Conservation (phyloP, 2,888 invertebrate species). For the Leucophora obtusa region DNA sequence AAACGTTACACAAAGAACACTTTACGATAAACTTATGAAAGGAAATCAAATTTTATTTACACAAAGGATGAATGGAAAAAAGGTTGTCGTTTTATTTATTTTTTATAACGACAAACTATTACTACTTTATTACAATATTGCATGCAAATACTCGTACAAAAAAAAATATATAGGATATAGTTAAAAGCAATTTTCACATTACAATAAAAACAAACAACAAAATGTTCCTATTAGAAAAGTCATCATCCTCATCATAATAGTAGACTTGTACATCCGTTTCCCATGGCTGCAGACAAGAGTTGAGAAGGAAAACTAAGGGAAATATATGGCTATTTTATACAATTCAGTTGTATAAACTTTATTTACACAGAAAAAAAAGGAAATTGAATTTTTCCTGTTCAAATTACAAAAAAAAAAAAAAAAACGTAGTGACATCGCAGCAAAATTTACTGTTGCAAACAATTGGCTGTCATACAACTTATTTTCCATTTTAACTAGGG, state of each 20-base stretch:
- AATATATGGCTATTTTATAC: constrained; percentile 8
- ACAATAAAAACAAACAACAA: constrained; percentile 24
- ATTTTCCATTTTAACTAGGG: too few species aligned
- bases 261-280: constrained; percentile 36
- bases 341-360: not conserved
- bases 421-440: not conserved
- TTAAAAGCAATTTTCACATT: constrained; percentile 42
- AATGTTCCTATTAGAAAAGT: constrained; percentile 23
- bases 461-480: too few species aligned
- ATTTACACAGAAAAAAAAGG: constrained; percentile 18
- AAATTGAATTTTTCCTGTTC: constrained; percentile 47
- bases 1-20: not conserved
- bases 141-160: constrained; percentile 15
- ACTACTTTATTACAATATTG: constrained; percentile 1
- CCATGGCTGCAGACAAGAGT: not conserved
- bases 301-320: not conserved
- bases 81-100: constrained; percentile 2
- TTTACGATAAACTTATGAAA: not conserved
- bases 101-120: constrained; percentile 35
- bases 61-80: constrained; percentile 16
- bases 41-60: constrained; percentile 41
- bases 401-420: not conserved
- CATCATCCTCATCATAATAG: constrained; percentile 4
- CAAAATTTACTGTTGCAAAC: too few species aligned
- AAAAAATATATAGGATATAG: constrained; percentile 17